phyloP scores from a whole-genome alignment of 2,113 vertebrate species.

The Perccottus glenii region DNA sequence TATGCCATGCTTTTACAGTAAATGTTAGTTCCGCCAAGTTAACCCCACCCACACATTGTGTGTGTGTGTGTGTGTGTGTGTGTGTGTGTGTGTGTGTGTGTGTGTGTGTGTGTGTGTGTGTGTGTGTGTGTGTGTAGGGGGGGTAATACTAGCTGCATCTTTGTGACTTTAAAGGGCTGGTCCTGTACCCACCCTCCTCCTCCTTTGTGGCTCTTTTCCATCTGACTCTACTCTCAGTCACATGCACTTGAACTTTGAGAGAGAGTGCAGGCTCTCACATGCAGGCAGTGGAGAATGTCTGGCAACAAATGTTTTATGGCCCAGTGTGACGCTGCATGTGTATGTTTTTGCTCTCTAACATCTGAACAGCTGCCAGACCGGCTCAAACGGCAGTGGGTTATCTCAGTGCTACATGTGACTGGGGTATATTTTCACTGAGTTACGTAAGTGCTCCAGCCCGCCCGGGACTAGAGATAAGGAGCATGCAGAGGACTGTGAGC shows the following conservation, averaged over 20 bases:
- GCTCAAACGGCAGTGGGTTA: slow-evolving; percentile 75
- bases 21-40: slow-evolving; percentile 57
- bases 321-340: slow-evolving; percentile 29
- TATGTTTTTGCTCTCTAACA: slow-evolving; percentile 53
- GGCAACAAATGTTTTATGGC: slow-evolving; percentile 67
- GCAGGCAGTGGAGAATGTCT: slow-evolving; percentile 69
- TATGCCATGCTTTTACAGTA: slow-evolving; percentile 67
- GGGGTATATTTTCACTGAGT: slow-evolving; percentile 81
- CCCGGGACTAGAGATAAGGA: slow-evolving; percentile 67
- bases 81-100: slow-evolving; percentile 14
- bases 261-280: slow-evolving; percentile 71
- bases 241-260: slow-evolving; percentile 63
- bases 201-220: slow-evolving; percentile 45
- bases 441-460: slow-evolving; percentile 81
- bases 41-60: slow-evolving; percentile 63
- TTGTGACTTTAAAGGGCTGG: slow-evolving; percentile 72
- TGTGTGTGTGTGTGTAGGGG: not conserved
- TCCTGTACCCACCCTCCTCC: slow-evolving; percentile 45
- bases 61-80: not conserved
- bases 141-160: slow-evolving; percentile 49
- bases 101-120: not conserved
- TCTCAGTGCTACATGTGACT: slow-evolving; percentile 82
- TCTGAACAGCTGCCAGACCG: slow-evolving; percentile 76
- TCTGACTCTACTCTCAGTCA: slow-evolving; percentile 67
- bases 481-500: slow-evolving; percentile 70